Conservation (phyloP, 1,140 invertebrate species). For the Aleiodes sp. region DNA sequence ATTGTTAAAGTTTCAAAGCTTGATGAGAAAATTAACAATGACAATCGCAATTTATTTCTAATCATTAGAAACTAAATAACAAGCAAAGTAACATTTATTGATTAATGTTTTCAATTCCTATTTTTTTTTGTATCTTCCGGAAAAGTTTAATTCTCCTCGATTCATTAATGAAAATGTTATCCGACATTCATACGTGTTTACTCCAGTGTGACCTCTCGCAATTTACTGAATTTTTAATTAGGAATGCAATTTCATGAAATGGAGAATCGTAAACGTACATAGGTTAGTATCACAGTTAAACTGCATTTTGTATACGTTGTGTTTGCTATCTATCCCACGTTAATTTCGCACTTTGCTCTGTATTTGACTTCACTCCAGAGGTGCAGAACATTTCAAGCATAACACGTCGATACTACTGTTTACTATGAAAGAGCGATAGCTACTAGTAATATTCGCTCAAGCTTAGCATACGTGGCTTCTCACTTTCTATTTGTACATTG, state of each 20-base stretch:
- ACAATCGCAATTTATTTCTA: no score
- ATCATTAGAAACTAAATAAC: no score
- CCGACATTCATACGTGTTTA: no score
- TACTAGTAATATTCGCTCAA: slow-evolving; percentile 9
- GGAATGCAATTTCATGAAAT: not conserved
- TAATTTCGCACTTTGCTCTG: slow-evolving; percentile 22
- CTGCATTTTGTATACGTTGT: not conserved
- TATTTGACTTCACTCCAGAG: slow-evolving; percentile 23
- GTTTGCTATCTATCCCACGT: slow-evolving; percentile 14
- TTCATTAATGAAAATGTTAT: no score
- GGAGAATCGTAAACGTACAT: not conserved
- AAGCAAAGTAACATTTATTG: no score
- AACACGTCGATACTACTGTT: slow-evolving; percentile 18
- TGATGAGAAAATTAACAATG: no score
- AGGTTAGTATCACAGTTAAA: not conserved
- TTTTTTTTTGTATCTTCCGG: no score
- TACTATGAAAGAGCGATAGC: not conserved
- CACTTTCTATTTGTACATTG: not conserved
- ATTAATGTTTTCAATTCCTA: no score
- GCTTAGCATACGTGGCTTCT: not conserved
- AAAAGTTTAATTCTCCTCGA: no score
- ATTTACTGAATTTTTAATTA: no score
- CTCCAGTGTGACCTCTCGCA: no score
- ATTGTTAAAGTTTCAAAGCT: no score
- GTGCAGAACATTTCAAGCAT: slow-evolving; percentile 2